Evolutionary conservation across 1,140 invertebrate species (phyloP).

Genomic region (Drosophila hydei): DNA sequence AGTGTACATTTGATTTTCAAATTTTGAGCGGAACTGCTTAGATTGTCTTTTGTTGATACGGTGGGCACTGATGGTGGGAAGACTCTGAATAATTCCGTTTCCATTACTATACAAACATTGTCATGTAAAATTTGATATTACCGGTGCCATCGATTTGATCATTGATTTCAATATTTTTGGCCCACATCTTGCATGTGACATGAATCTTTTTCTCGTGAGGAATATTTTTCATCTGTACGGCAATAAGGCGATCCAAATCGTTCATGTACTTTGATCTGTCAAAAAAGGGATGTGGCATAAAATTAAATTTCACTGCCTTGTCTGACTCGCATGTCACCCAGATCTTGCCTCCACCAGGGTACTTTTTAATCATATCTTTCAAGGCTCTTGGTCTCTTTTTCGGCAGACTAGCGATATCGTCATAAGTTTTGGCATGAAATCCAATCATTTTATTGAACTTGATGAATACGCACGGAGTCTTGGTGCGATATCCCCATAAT

Average conservation of each 20-base stretch:
- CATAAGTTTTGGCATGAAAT: constrained; percentile 43
- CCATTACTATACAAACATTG: background rate
- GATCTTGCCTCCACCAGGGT: constrained; percentile 30
- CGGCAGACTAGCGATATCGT: constrained; percentile 32
- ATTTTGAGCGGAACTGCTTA: background rate
- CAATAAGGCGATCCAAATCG: constrained; percentile 34
- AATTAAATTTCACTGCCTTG: background rate
- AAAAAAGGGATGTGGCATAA: constrained; percentile 26
- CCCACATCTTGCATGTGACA: constrained; percentile 50
- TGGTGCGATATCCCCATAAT: constrained; percentile 42
- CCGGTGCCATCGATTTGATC: constrained; percentile 8
- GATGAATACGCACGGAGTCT: constrained; percentile 48
- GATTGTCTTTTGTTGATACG: too few species aligned
- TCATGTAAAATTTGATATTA: constrained; percentile 29
- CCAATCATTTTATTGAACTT: constrained; percentile 49
- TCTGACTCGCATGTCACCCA: constrained; percentile 45
- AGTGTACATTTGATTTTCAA: background rate
- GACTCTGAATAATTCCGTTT: background rate
- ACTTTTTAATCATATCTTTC: background rate
- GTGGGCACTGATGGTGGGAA: background rate
- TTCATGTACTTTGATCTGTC: constrained; percentile 4
- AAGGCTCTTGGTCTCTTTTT: background rate
- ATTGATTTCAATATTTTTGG: constrained; percentile 52
- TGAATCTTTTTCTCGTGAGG: constrained; percentile 22
- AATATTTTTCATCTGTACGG: constrained; percentile 26